Evolutionary conservation across 1,140 invertebrate species (phyloP).

Genomic region (Plutomurus gul): DNA sequence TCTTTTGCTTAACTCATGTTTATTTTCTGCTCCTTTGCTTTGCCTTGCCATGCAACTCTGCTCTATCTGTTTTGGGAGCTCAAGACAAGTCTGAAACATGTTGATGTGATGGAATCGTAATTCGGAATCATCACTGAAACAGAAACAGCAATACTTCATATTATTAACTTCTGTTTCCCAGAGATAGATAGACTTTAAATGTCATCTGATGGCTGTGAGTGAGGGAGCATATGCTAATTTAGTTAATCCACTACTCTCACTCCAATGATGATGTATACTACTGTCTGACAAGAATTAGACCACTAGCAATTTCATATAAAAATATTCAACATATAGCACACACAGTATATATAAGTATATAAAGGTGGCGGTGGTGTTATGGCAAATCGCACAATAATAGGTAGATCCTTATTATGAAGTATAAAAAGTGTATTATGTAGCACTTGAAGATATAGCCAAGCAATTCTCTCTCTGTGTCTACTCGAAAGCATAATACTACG

Average conservation of each 20-base stretch:
- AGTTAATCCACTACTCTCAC: neutral
- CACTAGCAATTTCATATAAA: too few species aligned
- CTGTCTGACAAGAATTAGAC: too few species aligned
- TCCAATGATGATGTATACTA: too few species aligned
- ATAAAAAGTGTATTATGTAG: too few species aligned
- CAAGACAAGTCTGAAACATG: neutral
- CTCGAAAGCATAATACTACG: too few species aligned
- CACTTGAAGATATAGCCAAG: neutral
- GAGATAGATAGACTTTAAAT: neutral
- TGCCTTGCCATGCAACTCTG: neutral
- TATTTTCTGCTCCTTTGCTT: neutral
- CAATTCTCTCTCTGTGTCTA: neutral
- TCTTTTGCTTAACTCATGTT: neutral
- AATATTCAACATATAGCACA: too few species aligned
- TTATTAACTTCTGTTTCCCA: too few species aligned
- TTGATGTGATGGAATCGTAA: constrained; percentile 3
- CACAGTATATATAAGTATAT: too few species aligned
- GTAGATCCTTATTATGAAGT: too few species aligned
- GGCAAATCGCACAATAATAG: too few species aligned
- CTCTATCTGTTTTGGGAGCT: neutral
- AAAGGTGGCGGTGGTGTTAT: too few species aligned
- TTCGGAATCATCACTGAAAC: constrained; percentile 7
- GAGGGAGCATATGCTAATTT: neutral
- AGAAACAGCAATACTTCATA: too few species aligned
- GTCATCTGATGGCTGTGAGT: neutral